Percentiles rank a stretch among this genome's conserved stretches.
These are phyloP conservation scores for Pandemis heparana DNA, from an alignment of 2,888 invertebrate species.

Conservation along the genomic window DNA sequence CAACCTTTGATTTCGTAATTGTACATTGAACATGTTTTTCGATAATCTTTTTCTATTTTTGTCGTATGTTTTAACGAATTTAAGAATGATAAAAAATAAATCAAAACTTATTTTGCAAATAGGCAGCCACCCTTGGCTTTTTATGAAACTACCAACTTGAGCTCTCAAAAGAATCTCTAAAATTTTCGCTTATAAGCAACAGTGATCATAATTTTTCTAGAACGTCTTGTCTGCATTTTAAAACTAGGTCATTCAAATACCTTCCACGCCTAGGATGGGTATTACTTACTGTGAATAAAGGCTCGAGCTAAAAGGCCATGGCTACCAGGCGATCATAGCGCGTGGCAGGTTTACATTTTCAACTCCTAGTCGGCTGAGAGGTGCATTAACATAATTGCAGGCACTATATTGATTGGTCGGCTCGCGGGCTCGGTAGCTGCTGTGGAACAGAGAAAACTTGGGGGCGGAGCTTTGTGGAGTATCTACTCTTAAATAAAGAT, in stretches of 20 bases:
- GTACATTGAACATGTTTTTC: no score
- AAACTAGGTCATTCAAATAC: neutral
- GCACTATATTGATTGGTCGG: constrained; percentile 78
- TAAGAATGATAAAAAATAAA: no score
- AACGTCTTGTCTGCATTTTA: neutral
- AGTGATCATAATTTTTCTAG: neutral
- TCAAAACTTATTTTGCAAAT: no score
- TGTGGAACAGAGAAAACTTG: constrained; percentile 10
- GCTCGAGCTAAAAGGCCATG: constrained; percentile 14
- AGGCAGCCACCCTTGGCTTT: no score
- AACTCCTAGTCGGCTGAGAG: constrained; percentile 72
- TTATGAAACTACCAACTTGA: no score
- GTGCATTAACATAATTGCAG: constrained; percentile 83
- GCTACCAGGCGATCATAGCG: constrained; percentile 63
- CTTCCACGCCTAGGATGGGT: neutral
- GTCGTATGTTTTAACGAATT: no score
- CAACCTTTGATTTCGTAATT: neutral
- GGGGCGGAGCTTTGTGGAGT: neutral
- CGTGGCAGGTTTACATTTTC: constrained; percentile 72
- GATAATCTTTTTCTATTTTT: no score
- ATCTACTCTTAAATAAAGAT: neutral
- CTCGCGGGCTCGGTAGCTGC: constrained; percentile 54
- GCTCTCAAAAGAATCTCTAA: no score
- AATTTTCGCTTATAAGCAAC: neutral
- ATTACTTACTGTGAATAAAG: constrained; percentile 2